Evolutionary conservation across 2,113 vertebrate species (phyloP).

Genomic region (Xenus cinereus): DNA sequence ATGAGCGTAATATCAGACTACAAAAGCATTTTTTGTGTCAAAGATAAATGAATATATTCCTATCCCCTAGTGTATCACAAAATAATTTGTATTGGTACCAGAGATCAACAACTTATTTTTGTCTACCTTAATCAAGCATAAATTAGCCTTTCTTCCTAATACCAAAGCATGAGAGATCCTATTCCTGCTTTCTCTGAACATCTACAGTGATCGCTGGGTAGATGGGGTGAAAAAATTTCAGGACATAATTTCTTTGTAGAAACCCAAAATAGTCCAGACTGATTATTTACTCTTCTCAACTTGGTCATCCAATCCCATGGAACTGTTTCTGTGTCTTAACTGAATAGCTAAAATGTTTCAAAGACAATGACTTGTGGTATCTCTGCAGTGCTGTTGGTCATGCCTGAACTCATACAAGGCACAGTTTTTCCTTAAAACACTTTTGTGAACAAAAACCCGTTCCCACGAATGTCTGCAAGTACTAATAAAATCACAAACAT

Average conservation of each 20-base stretch:
- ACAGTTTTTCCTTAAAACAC: background rate
- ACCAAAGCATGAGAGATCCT: background rate
- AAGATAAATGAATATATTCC: conserved; percentile 1
- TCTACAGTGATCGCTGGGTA: background rate
- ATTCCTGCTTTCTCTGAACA: background rate
- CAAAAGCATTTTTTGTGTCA: background rate
- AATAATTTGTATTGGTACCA: background rate
- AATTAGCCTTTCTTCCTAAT: background rate
- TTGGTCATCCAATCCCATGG: background rate
- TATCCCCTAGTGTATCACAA: background rate
- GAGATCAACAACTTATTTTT: background rate
- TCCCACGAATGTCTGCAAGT: background rate
- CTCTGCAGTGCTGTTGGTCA: background rate
- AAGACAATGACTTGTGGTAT: background rate
- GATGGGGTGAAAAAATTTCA: background rate
- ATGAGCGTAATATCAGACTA: background rate
- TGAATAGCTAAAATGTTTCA: background rate
- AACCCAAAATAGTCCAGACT: background rate
- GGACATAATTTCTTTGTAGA: background rate
- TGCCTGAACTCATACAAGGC: background rate
- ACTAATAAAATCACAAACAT: background rate
- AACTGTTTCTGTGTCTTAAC: background rate
- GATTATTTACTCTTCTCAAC: background rate
- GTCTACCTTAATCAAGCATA: background rate
- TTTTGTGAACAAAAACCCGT: background rate